phyloP scores from a whole-genome alignment of 2,888 invertebrate genomes.

The Drosophila infuscata region DNA sequence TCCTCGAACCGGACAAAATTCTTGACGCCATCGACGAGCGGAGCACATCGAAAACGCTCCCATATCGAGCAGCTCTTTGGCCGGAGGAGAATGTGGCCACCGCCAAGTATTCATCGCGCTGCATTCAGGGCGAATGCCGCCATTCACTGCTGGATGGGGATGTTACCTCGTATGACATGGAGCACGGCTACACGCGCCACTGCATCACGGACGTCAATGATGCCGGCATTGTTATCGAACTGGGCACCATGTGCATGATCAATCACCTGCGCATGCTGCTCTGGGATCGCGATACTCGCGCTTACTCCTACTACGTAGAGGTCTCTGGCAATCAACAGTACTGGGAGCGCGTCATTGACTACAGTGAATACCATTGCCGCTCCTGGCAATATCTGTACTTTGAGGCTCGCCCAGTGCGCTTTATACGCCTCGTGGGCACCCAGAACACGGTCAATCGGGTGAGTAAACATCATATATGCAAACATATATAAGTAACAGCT shows the following conservation, averaged over 20 bases:
- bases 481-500: neutral
- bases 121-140: slow-evolving; percentile 95
- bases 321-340: slow-evolving; percentile 97
- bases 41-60: slow-evolving; percentile 92
- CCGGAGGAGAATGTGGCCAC: slow-evolving; percentile 97
- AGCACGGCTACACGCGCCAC: slow-evolving; percentile 95
- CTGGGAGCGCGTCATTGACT: slow-evolving; percentile 97
- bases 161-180: slow-evolving; percentile 94
- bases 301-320: slow-evolving; percentile 86
- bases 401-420: slow-evolving; percentile 94
- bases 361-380: slow-evolving; percentile 95
- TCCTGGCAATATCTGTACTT: slow-evolving; percentile 99
- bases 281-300: slow-evolving; percentile 97
- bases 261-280: slow-evolving; percentile 96
- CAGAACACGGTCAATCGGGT: slow-evolving; percentile 98
- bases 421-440: slow-evolving; percentile 93
- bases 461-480: slow-evolving; percentile 29
- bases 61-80: slow-evolving; percentile 93
- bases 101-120: slow-evolving; percentile 92
- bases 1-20: slow-evolving; percentile 95
- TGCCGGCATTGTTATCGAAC: slow-evolving; percentile 93
- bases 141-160: slow-evolving; percentile 96
- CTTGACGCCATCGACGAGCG: slow-evolving; percentile 97
- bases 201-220: slow-evolving; percentile 90
- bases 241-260: slow-evolving; percentile 94